Conservation (phyloP, 2,797 vertebrate species). For the Diplodus puntazzo region DNA sequence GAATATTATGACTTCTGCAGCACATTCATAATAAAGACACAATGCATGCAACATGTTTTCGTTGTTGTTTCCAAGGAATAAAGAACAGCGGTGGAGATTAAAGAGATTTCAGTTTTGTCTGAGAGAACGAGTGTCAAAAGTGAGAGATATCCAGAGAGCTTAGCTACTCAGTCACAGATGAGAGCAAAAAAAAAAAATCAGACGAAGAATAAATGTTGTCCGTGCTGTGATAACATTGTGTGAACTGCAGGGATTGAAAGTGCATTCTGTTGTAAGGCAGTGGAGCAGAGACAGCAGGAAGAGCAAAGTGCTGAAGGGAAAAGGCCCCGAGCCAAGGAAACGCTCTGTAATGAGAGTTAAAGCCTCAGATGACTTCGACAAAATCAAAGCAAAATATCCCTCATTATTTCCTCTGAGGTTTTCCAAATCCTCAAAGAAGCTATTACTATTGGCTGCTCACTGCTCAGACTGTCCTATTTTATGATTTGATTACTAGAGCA, state of each 20-base stretch:
- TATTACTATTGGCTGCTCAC: not conserved
- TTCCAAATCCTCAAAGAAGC: conserved; percentile 22
- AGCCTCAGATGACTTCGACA: conserved; percentile 42
- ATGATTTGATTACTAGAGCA: not conserved
- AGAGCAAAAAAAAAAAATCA: conserved; percentile 4
- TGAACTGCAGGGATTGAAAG: conserved; percentile 53
- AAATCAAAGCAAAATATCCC: conserved; percentile 38
- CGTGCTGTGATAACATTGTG: conserved; percentile 16
- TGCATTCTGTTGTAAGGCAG: conserved; percentile 46
- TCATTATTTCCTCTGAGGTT: conserved; percentile 36
- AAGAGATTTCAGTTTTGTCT: conserved; percentile 10
- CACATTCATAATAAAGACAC: conserved; percentile 84
- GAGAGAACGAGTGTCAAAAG: conserved; percentile 27
- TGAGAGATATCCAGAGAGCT: conserved; percentile 39
- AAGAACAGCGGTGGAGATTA: conserved; percentile 29
- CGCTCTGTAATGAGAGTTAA: conserved; percentile 38
- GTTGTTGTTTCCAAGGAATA: conserved; percentile 37
- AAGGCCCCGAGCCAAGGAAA: conserved; percentile 40
- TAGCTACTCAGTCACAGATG: conserved; percentile 32
- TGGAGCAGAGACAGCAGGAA: conserved; percentile 40
- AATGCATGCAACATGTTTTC: conserved; percentile 73
- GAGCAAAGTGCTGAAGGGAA: conserved; percentile 48
- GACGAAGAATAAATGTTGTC: conserved; percentile 20
- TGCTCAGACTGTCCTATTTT: not conserved
- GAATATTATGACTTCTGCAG: conserved; percentile 72